phyloP scores from a whole-genome alignment of 2,888 invertebrate species.

The Pseudanteris insignis region DNA sequence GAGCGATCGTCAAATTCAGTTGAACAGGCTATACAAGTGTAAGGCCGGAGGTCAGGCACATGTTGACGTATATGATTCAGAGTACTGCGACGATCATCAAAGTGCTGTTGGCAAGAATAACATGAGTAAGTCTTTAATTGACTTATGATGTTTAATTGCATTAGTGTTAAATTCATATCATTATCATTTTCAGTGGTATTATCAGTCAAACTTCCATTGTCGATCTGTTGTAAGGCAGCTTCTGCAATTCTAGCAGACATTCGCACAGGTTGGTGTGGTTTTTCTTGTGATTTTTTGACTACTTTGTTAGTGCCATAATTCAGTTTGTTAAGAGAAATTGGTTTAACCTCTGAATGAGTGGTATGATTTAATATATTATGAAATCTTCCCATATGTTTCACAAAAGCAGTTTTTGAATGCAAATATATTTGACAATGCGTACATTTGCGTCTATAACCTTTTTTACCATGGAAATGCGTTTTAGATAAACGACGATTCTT shows the following conservation, averaged over 20 bases:
- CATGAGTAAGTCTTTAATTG: constrained; percentile 64
- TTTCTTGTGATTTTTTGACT: constrained; percentile 2
- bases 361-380: constrained; percentile 46
- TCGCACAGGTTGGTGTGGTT: constrained; percentile 12
- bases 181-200: constrained; percentile 55
- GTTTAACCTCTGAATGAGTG: constrained; percentile 1
- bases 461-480: constrained; percentile 57
- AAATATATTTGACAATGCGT: constrained; percentile 57
- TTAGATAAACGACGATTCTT: constrained; percentile 55
- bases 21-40: constrained; percentile 63
- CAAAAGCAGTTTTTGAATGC: constrained; percentile 58
- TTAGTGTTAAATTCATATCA: constrained; percentile 58
- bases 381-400: constrained; percentile 60
- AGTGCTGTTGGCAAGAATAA: constrained; percentile 57
- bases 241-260: constrained; percentile 23
- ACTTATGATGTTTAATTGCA: constrained; percentile 63
- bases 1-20: constrained; percentile 61
- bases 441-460: constrained; percentile 58
- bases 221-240: constrained; percentile 33
- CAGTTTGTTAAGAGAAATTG: background rate
- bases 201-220: constrained; percentile 38
- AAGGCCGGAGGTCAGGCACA: constrained; percentile 59
- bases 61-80: constrained; percentile 63
- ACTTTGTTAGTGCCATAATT: background rate
- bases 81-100: constrained; percentile 58